These are phyloP conservation scores for Coenonympha arcania DNA, from an alignment of 2,888 invertebrate genomes.

Conservation along the genomic window DNA sequence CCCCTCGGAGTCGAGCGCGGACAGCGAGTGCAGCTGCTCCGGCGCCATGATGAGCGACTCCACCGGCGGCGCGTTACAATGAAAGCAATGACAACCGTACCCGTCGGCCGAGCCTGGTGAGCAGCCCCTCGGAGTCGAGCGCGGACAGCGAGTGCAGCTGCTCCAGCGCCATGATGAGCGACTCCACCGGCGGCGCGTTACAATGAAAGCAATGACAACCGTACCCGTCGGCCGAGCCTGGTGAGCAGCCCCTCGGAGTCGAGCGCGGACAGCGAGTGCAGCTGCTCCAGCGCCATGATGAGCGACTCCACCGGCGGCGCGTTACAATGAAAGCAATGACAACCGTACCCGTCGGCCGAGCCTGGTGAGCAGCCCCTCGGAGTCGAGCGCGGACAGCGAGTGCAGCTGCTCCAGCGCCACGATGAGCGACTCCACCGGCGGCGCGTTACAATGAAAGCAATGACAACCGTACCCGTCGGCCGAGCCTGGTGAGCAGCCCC, in stretches of 20 bases:
- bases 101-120: conserved; percentile 85
- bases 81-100: conserved; percentile 35
- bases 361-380: conserved; percentile 89
- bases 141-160: conserved; percentile 97
- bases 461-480: conserved; percentile 72
- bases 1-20: conserved; percentile 96
- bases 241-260: conserved; percentile 94
- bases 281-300: conserved; percentile 96
- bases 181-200: conserved; percentile 98
- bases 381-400: conserved; percentile 96
- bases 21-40: conserved; percentile 96
- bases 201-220: conserved; percentile 2
- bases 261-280: conserved; percentile 96
- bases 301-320: conserved; percentile 98
- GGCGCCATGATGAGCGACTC: conserved; percentile 98
- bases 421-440: conserved; percentile 97
- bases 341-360: conserved; percentile 78
- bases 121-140: conserved; percentile 92
- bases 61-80: conserved; percentile 98
- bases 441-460: too few relatives aligned
- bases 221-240: conserved; percentile 80
- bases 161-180: conserved; percentile 97
- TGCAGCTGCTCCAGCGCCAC: conserved; percentile 98
- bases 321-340: too few relatives aligned
- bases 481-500: conserved; percentile 86